These are phyloP conservation scores for Tichodroma muraria DNA, from an alignment of 2,113 vertebrate species.

Conservation along the genomic window DNA sequence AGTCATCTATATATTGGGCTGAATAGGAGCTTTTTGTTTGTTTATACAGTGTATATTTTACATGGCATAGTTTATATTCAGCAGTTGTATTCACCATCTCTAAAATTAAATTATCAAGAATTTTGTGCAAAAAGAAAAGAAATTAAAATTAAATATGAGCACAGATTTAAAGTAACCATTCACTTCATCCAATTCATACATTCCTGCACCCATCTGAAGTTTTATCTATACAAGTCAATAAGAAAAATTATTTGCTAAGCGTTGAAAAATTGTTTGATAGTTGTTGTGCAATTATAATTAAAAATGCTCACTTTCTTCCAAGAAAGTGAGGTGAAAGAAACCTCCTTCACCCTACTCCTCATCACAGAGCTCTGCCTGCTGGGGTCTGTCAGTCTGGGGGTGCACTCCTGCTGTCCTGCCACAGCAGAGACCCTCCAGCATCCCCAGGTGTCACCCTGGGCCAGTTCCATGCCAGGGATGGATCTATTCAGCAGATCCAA, in stretches of 20 bases:
- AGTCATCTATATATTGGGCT: not conserved
- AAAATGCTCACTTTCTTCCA: not conserved
- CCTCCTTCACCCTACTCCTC: not conserved
- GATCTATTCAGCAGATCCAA: not conserved
- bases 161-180: not conserved
- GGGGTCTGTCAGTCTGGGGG: not conserved
- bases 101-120: constrained; percentile 22
- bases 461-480: not conserved
- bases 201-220: not conserved
- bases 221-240: not conserved
- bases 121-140: not conserved
- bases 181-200: not conserved
- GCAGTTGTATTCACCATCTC: not conserved
- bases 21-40: constrained; percentile 1
- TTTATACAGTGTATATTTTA: not conserved
- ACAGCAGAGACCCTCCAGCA: accelerated
- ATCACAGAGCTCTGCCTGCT: not conserved
- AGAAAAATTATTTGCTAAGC: not conserved
- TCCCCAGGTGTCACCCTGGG: too few species aligned
- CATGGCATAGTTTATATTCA: not conserved
- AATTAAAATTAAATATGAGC: not conserved
- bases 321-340: not conserved
- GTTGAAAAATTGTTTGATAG: not conserved
- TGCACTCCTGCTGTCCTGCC: not conserved
- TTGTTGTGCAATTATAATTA: not conserved